Evolutionary conservation across 2,888 invertebrate genomes (phyloP).

Genomic region (Cephus spinipes): DNA sequence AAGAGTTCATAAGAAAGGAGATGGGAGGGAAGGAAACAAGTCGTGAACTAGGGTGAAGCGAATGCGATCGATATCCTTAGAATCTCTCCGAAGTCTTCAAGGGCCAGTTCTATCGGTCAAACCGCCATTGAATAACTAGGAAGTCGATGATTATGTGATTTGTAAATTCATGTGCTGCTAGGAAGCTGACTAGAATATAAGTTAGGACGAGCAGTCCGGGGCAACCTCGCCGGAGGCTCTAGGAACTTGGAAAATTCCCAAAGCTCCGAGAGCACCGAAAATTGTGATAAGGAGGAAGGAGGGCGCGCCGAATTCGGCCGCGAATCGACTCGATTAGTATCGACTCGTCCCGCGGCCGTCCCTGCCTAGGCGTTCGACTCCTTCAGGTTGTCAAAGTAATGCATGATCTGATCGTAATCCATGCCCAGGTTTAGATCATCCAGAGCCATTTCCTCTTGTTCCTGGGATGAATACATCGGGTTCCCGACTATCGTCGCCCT

Average conservation of each 20-base stretch:
- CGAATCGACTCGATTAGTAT: not conserved
- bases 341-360: slow-evolving; percentile 15
- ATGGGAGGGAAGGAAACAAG: not conserved
- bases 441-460: slow-evolving; percentile 75
- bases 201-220: slow-evolving; percentile 15
- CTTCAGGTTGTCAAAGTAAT: slow-evolving; percentile 98
- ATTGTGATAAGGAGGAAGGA: not conserved
- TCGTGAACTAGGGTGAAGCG: not conserved
- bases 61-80: not conserved
- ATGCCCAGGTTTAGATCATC: slow-evolving; percentile 87
- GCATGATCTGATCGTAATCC: slow-evolving; percentile 98
- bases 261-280: not conserved
- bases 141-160: not conserved
- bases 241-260: not conserved
- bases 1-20: not conserved
- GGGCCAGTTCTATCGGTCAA: not conserved
- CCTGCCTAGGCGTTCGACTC: slow-evolving; percentile 90
- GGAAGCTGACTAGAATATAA: slow-evolving; percentile 65
- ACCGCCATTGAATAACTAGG: not conserved
- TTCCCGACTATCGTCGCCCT: slow-evolving; percentile 89
- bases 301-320: slow-evolving; percentile 2
- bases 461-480: slow-evolving; percentile 82
- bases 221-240: not conserved
- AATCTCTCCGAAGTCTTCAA: not conserved
- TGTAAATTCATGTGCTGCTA: slow-evolving; percentile 58